Base-by-base conservation (phyloP, 1,140 invertebrate species). In the Drosophila sucinea region DNA sequence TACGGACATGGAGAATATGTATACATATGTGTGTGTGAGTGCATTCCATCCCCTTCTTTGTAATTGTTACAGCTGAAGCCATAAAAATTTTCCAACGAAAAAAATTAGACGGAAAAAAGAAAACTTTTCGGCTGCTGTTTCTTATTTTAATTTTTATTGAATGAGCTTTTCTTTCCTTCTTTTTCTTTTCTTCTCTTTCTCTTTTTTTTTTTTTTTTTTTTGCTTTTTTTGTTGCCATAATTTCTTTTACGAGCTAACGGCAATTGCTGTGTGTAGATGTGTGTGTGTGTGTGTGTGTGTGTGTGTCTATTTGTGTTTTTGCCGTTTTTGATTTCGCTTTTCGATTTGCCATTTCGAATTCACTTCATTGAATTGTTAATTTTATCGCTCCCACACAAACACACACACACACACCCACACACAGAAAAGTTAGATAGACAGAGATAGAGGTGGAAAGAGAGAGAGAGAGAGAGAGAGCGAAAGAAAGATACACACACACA, bases 281-380 rank as follows among this genome's bases (percentile, higher is more conserved):
- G 29, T 77, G 54, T n/a, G 30, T 47, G 38, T 55, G 32, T 51
- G 29, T 60, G 17, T 56, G 6, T 51, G 29, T 68, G 29, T 64
- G 35, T 64, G 56, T 77, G 56, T 77, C 25, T 77, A 44, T 17
- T 32, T 56, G 33, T 61, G 33, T 54, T 55, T 61, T 29, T 70
- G 17, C 47, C 38, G 33, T 30, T 27, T 80, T 77, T 77, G 77
- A 81, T 81, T 81, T 81, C 67, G 66, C 70, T 81, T 81, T 78
- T 86, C 82, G 79, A 86, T 79, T 76, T 79, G 62, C 80, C 82
- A 85, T 85, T 85, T 85, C 75, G 75, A 82, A 87, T 86, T 86
- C 79, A 86, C 79, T 86, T 86, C 83, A 86, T 82, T 86, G 83
- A 86, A 86, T 87, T 87, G 79, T 87, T 86, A 82, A 87, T 86